Base-by-base conservation (phyloP, 2,888 invertebrate genomes). In the Diadegma fenestrale region DNA sequence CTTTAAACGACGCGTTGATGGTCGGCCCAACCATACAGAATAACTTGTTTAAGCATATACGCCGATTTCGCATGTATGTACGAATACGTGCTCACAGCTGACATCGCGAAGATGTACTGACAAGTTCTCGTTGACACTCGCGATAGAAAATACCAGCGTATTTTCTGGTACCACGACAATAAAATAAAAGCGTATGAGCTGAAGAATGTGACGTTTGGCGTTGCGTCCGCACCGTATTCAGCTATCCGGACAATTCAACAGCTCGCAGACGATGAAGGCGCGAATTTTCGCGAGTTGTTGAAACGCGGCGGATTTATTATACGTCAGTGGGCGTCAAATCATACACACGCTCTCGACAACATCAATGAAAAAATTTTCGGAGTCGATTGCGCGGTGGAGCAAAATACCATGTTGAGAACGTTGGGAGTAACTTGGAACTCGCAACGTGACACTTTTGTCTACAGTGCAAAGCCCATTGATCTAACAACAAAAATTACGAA, bases 281-380 rank as follows among this genome's bases (percentile, higher is more conserved):
- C 33, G 4, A 69, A 48, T 0, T 88, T 82, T 69, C 88, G 90
- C 6, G 22, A 82, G 2, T 37, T 91, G 7, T 41, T 92, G 26
- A 76, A 54, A 26, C 83, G 80, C 5, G 91, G 89, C 12, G 80
- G 84, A 2, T 86, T 90, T 26, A 45, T 54, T 10, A 81, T 91
- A 19, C 71, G 88, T 6, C 88, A 90, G 69, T 90, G 89, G 89
- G 66, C 85, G 0, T 86, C 89, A 0, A 90, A 89, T 66, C 76
- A 80, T 26, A 12, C 8, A 7, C 75, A 61, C 2, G 41, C 69
- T 5, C 37, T 84, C 4, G 45, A 79, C 6, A 51, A 76, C 26
- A 68, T 82, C 0, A 12, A 58, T 12, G 48, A 73, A 6, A 66
- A 48, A 43, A 41, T 54, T 17, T 63, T 78, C 37, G 73, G 84